Evolutionary conservation across 2,113 vertebrate genomes (phyloP).

Genomic region (Mus spicilegus): DNA sequence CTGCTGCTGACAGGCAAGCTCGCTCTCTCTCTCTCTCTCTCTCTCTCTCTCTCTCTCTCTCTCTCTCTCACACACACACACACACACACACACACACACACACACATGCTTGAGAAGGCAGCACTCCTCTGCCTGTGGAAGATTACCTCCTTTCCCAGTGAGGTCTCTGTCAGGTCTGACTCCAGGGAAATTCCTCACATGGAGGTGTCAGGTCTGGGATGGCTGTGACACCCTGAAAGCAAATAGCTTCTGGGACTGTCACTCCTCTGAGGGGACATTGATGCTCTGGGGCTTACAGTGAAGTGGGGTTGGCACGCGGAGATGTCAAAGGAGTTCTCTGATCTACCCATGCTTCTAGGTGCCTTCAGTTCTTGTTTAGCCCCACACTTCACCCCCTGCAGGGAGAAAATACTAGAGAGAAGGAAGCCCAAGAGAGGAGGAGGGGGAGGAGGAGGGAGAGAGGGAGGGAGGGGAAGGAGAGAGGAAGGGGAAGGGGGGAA

Average conservation of each 20-base stretch:
- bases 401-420: not conserved
- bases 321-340: not conserved
- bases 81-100: too few species aligned
- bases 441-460: rapidly evolving
- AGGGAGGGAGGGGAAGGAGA: too few species aligned
- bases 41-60: too few species aligned
- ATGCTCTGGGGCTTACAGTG: not conserved
- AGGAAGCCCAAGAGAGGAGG: not conserved
- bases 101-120: slow-evolving; percentile 62
- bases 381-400: not conserved
- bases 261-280: not conserved
- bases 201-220: not conserved
- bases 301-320: not conserved
- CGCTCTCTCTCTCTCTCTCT: too few species aligned
- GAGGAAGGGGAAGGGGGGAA: rapidly evolving
- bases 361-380: not conserved
- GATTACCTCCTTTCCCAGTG: not conserved
- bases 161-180: not conserved
- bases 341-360: not conserved
- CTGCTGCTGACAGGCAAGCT: not conserved
- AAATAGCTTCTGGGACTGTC: not conserved
- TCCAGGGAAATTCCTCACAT: not conserved
- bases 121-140: not conserved
- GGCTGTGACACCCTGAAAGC: not conserved
- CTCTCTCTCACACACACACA: too few species aligned